A percentile compares a stretch with the other conserved stretches of the same genome.
These are phyloP conservation scores for Drosophila sproati DNA, from an alignment of 1,140 invertebrate genomes.

Conservation along the genomic window DNA sequence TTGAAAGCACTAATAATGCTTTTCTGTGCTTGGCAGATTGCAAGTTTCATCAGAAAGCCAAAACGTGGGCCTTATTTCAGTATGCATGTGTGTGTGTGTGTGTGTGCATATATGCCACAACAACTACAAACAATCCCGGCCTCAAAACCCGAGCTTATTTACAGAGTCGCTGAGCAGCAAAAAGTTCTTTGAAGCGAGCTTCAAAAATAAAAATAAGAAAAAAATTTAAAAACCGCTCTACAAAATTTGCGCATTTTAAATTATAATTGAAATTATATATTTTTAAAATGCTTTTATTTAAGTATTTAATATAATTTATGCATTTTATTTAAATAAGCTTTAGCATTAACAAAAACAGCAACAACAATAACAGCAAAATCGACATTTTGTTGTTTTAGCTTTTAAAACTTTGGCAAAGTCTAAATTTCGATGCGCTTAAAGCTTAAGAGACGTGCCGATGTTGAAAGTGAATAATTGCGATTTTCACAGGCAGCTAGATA, in stretches of 20 bases:
- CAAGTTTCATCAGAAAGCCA: constrained; percentile 73
- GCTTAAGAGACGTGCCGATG: constrained; percentile 54
- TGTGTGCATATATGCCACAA: background rate
- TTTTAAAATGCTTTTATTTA: background rate
- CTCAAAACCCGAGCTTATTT: constrained; percentile 43
- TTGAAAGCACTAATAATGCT: constrained; percentile 72
- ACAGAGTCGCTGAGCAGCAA: background rate
- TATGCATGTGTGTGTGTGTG: background rate
- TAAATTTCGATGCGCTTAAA: constrained; percentile 68
- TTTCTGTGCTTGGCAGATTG: constrained; percentile 71
- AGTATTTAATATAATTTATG: background rate
- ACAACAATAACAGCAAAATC: background rate
- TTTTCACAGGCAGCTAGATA: background rate
- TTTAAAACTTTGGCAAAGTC: constrained; percentile 56
- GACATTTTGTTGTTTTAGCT: constrained; percentile 45
- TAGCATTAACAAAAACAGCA: constrained; percentile 2
- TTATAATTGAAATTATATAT: background rate
- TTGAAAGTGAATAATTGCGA: constrained; percentile 16
- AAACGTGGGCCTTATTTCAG: constrained; percentile 24
- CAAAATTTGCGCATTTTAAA: background rate
- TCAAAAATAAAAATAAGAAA: background rate
- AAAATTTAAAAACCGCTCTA: constrained; percentile 3
- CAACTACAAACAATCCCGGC: constrained; percentile 6
- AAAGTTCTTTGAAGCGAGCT: constrained; percentile 41
- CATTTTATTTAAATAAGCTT: constrained; percentile 31